Percentiles rank a stretch among this genome's conserved stretches.
Evolutionary conservation across 2,797 vertebrate genomes (phyloP).

Genomic region (Furcifer pardalis): DNA sequence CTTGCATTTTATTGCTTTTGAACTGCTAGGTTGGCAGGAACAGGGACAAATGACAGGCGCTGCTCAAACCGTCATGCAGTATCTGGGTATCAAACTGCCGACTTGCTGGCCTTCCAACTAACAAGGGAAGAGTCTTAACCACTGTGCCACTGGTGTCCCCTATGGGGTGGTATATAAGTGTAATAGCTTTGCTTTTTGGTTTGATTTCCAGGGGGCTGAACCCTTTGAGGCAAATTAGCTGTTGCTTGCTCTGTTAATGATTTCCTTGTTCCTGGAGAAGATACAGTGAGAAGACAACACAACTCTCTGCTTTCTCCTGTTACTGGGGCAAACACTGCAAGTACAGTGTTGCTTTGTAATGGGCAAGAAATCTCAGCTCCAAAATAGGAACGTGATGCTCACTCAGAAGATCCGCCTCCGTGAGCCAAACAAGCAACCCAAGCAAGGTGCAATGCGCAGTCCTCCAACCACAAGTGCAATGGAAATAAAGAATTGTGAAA

Average conservation of each 20-base stretch:
- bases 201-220: background rate
- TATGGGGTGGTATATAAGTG: too few species aligned
- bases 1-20: too few species aligned
- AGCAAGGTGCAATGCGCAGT: background rate
- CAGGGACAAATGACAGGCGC: too few species aligned
- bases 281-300: background rate
- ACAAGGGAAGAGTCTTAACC: too few species aligned
- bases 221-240: background rate
- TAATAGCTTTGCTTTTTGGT: too few species aligned
- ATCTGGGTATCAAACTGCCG: too few species aligned
- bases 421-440: background rate
- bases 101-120: too few species aligned
- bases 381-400: background rate
- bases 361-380: background rate
- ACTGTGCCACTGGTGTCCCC: too few species aligned
- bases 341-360: background rate
- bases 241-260: too few species aligned
- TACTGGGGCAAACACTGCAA: background rate
- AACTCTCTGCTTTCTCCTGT: background rate
- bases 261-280: background rate
- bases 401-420: background rate
- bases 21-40: too few species aligned
- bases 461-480: background rate
- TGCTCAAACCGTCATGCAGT: too few species aligned
- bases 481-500: background rate